Conservation (phyloP, 2,888 invertebrate species). For the Pandemis corylana region DNA sequence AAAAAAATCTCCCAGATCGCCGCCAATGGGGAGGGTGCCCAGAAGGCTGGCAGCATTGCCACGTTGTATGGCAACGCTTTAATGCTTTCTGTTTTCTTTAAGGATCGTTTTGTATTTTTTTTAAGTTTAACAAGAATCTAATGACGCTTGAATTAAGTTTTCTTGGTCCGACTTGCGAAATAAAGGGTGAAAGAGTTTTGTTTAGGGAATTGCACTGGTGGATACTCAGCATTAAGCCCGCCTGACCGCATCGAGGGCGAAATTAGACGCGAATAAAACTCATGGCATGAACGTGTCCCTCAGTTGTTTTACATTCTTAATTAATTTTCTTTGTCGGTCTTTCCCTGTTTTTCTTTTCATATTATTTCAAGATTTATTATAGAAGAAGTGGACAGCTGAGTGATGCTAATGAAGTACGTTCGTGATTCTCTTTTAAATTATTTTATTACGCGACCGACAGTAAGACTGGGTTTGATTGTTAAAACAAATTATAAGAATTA, state of each 20-base stretch:
- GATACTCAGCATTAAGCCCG: not conserved
- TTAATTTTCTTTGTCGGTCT: constrained; percentile 37
- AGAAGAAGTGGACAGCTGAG: constrained; percentile 22
- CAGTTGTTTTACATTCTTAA: constrained; percentile 34
- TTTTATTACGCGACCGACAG: not conserved
- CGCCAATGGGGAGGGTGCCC: too few species aligned
- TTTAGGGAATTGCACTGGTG: too few species aligned
- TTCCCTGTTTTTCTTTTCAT: constrained; percentile 15
- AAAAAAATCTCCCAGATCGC: too few species aligned
- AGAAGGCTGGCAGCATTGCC: too few species aligned
- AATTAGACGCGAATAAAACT: constrained; percentile 20
- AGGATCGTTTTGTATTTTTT: too few species aligned
- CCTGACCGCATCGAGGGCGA: not conserved
- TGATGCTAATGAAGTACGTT: constrained; percentile 25
- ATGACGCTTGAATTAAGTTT: too few species aligned
- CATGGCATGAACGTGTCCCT: not conserved
- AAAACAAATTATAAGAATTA: too few species aligned
- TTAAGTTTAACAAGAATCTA: too few species aligned
- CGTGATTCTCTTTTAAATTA: constrained; percentile 2
- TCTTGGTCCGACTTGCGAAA: too few species aligned
- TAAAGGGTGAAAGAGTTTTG: too few species aligned
- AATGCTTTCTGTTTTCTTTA: too few species aligned
- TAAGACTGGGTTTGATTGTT: not conserved
- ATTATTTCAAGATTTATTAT: constrained; percentile 35
- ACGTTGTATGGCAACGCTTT: too few species aligned